Evolutionary conservation across 2,888 invertebrate genomes (phyloP).

Genomic region (Abrostola tripartita): DNA sequence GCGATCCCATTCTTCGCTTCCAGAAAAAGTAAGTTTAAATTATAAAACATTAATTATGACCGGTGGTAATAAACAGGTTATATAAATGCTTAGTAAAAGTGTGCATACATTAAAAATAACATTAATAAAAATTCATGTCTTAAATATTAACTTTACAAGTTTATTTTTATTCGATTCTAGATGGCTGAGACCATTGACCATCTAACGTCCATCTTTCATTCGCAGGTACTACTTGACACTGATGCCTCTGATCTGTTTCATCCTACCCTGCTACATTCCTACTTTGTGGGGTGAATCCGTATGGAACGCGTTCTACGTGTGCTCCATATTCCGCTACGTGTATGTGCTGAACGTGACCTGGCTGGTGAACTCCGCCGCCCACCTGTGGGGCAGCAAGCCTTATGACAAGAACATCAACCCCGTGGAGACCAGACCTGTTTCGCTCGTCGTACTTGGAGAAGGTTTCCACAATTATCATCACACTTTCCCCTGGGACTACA

Average conservation of each 20-base stretch:
- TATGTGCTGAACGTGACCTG: conserved; percentile 95
- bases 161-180: no score
- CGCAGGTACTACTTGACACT: conserved; percentile 91
- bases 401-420: conserved; percentile 93
- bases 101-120: no score
- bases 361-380: conserved; percentile 96
- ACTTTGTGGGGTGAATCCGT: conserved; percentile 93
- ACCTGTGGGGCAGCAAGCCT: conserved; percentile 92
- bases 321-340: conserved; percentile 92
- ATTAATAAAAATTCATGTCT: no score
- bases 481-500: conserved; percentile 95
- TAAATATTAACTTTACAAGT: no score
- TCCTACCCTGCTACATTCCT: conserved; percentile 92
- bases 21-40: conserved; percentile 93
- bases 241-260: conserved; percentile 92
- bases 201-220: conserved; percentile 34
- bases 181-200: no score
- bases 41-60: background rate
- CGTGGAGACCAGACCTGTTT: conserved; percentile 90
- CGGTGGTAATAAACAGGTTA: background rate
- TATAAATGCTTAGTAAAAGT: no score
- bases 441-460: conserved; percentile 91
- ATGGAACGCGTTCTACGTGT: conserved; percentile 90
- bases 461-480: conserved; percentile 97
- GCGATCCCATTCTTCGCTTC: conserved; percentile 93